Base-by-base conservation (phyloP, 2,888 invertebrate species). In the Liopterus haemorrhoidalis region DNA sequence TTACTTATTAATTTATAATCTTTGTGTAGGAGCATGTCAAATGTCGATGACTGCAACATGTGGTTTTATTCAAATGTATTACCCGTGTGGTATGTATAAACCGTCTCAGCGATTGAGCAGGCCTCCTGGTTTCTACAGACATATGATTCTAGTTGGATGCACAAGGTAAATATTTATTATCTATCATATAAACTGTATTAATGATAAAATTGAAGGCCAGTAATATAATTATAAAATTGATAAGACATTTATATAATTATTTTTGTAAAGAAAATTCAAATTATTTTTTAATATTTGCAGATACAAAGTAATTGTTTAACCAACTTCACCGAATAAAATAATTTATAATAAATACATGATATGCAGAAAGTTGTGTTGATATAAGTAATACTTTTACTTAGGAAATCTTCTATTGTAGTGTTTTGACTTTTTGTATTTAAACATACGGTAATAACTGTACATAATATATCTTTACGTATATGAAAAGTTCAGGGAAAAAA, bases 41-140 rank as follows among this genome's bases (percentile, higher is more conserved):
- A 82, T 85, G 81, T 65, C 81, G 40, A 81, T 81, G 74, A 85
- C 84, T 15, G 78, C 82, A 32, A 64, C 78, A 28, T 80, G 81
- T 67, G 85, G 85, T n/a, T 81, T 81, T 61, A 67, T 82, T 50
- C 84, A 85, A 66, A 73, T 85, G 71, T 80, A 82, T 59, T 73
- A 80, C 59, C 82, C 83, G 1, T 81, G 82, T 59, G 82, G 82
- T 22, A 80, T 84, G 78, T 83, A 81, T 56, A 75, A 75, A 64
- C 74, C 76, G 16, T 70, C 70, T 42, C 67, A 73, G 44, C 70
- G 80, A 39, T 62, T 76, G 35, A 70, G 67, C 54, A 70, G 74
- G 60, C 82, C 83, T 14, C 78, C 80, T 9, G 79, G 80, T 48
- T 84, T 85, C 68, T 81, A 80, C 65, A 72, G 75, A 42, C 82